A percentile compares a stretch with the other conserved stretches of the same genome.
These are phyloP conservation scores for Nothoprocta pentlandii DNA, from an alignment of 2,113 vertebrate genomes.

Conservation along the genomic window DNA sequence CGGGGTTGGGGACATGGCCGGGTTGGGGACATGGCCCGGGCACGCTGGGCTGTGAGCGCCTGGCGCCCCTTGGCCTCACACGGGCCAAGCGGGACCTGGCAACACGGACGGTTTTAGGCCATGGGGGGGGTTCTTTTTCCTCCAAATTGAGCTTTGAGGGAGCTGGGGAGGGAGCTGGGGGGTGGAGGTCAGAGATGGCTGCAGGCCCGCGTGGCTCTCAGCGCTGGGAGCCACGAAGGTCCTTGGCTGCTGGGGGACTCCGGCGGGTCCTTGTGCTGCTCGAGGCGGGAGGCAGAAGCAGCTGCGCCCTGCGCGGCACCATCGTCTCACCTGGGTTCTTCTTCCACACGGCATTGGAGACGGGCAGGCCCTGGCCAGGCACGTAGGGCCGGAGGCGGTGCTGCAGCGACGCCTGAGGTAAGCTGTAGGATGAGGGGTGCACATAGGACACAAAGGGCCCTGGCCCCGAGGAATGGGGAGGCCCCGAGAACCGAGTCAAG, in stretches of 20 bases:
- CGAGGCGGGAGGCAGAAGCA: slow-evolving; percentile 11
- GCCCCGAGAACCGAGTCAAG: slow-evolving; percentile 56
- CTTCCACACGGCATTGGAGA: slow-evolving; percentile 87
- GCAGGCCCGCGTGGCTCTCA: no score
- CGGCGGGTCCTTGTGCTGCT: slow-evolving; percentile 11
- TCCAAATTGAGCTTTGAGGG: background rate
- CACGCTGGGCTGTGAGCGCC: no score
- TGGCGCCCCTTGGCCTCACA: background rate
- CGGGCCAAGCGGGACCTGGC: background rate
- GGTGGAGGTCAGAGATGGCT: accelerated
- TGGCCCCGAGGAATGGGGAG: slow-evolving; percentile 33
- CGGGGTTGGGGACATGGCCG: background rate
- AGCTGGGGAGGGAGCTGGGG: background rate
- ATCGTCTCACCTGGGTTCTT: slow-evolving; percentile 88
- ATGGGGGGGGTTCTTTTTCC: background rate
- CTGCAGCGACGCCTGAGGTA: slow-evolving; percentile 65
- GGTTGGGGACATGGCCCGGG: background rate
- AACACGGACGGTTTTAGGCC: background rate
- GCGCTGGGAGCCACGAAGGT: background rate
- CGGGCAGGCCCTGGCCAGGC: slow-evolving; percentile 73
- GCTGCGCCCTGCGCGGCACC: background rate
- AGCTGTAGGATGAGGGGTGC: slow-evolving; percentile 62
- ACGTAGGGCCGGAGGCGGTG: slow-evolving; percentile 71
- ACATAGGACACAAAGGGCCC: slow-evolving; percentile 70
- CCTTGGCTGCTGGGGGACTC: background rate